Base-by-base conservation (phyloP, 2,888 invertebrate species). In the Endotricha flammealis region DNA sequence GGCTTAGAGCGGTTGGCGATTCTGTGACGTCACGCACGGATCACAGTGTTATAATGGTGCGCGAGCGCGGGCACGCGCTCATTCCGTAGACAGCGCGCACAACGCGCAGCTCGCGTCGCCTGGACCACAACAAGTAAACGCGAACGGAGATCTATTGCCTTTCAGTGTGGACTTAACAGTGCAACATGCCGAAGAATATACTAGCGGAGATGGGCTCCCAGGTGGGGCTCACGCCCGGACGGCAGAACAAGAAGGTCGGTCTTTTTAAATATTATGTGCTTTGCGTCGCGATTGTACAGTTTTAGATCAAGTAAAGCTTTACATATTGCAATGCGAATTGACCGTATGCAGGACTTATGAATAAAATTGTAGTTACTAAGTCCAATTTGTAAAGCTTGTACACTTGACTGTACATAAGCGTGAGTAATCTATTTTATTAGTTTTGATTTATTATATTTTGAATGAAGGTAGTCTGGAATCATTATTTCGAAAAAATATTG, bases 151-250 rank as follows among this genome's bases (percentile, higher is more conserved):
- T 50, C 42, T 44, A 41, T 32, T 29, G 39, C 31, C 44, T 48
- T 49, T 36, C 31, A 34, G 56, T 54, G 62, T 42, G 52, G 39
- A 58, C 52, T 48, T 54, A 46, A 59, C 74, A 76, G 77, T 44
- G 53, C 67, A 80, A 67, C 46, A 85, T 85, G 85, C 76, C 85
- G 64, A 82, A 80, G 56, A 82, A 83, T 50, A 80, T 85, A 34
- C 61, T 83, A 53, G 82, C 81, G 20, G 85, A 85, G 57, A 81
- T 85, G 85, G 85, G 85, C 60, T 85, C 85, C 66, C 85, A 83
- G 53, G 85, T 83, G 71, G 83, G 82, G 45, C 66, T 85, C 41
- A 85, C 85, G 12, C 73, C 80, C 27, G 69, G 67, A 36, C 56
- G 82, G 8, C 82, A 80, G 37, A 66, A 73, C 44, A 75, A 76